Conservation (phyloP, 2,888 invertebrate species). For the Meliscaeva auricollis region DNA sequence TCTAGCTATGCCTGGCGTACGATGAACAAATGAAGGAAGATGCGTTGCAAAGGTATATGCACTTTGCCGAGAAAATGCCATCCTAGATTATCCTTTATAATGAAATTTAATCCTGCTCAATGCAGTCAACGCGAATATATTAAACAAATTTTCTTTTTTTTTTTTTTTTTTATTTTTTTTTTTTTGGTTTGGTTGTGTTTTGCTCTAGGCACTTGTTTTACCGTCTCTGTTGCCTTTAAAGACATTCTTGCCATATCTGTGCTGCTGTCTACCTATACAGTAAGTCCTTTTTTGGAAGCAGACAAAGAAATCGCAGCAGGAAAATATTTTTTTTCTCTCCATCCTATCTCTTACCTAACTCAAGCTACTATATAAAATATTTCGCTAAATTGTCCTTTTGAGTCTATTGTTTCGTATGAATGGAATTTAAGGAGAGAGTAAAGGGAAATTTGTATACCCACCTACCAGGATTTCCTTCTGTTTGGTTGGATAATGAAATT, state of each 20-base stretch:
- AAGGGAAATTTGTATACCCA: conserved; percentile 45
- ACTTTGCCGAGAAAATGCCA: conserved; percentile 34
- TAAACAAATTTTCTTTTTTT: conserved; percentile 28
- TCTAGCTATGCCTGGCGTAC: neutral
- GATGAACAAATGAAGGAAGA: neutral
- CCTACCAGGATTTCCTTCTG: conserved; percentile 52
- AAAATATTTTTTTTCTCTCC: conserved; percentile 17
- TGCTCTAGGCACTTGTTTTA: conserved; percentile 38
- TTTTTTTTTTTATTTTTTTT: conserved; percentile 16
- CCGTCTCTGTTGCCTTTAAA: conserved; percentile 46
- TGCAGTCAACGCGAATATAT: conserved; percentile 66
- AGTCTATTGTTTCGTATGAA: conserved; percentile 60
- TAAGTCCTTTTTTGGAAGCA: conserved; percentile 44
- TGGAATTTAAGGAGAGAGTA: conserved; percentile 47
- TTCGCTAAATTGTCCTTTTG: conserved; percentile 50
- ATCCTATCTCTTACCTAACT: neutral
- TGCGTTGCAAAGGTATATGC: conserved; percentile 44
- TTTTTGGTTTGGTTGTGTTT: neutral
- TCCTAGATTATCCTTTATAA: conserved; percentile 59
- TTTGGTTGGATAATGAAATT: conserved; percentile 46
- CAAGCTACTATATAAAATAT: conserved; percentile 14
- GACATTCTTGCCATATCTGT: conserved; percentile 28
- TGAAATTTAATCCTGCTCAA: conserved; percentile 66
- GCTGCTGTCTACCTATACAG: conserved; percentile 15
- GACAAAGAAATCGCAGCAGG: conserved; percentile 48